A percentile compares a stretch with the other conserved stretches of the same genome.
phyloP scores from a whole-genome alignment of 1,140 invertebrate genomes.

The Calliopsis andreniformis region DNA sequence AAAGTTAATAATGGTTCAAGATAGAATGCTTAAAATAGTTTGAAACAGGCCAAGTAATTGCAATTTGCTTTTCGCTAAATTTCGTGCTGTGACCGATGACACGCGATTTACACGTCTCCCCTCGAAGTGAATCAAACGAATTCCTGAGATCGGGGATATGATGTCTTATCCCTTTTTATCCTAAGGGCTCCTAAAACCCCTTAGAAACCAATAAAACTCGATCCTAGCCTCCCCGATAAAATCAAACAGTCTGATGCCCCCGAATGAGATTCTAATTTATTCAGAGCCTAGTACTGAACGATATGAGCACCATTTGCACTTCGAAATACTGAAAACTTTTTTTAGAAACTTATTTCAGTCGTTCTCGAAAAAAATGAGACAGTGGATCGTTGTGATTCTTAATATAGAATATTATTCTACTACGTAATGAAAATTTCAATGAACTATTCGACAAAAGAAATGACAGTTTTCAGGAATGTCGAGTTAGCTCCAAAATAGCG shows the following conservation, averaged over 20 bases:
- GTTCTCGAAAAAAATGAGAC: no score
- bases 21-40: no score
- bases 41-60: background rate
- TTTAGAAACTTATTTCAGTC: background rate
- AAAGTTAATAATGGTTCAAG: background rate
- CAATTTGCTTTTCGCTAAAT: background rate
- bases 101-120: background rate
- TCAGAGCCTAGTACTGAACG: background rate
- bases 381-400: no score
- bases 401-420: no score
- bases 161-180: constrained; percentile 45
- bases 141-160: constrained; percentile 21
- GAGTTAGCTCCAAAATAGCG: no score
- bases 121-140: constrained; percentile 25
- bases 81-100: constrained; percentile 2
- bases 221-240: constrained; percentile 16
- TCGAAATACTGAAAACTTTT: no score
- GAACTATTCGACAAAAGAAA: no score
- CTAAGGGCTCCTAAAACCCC: background rate
- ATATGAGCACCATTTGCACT: background rate
- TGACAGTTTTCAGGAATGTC: no score
- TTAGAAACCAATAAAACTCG: constrained; percentile 36
- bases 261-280: constrained; percentile 39
- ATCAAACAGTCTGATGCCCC: constrained; percentile 18
- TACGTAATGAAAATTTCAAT: no score